Base-by-base conservation (phyloP, 2,888 invertebrate species). In the Drosophila paucipuncta region DNA sequence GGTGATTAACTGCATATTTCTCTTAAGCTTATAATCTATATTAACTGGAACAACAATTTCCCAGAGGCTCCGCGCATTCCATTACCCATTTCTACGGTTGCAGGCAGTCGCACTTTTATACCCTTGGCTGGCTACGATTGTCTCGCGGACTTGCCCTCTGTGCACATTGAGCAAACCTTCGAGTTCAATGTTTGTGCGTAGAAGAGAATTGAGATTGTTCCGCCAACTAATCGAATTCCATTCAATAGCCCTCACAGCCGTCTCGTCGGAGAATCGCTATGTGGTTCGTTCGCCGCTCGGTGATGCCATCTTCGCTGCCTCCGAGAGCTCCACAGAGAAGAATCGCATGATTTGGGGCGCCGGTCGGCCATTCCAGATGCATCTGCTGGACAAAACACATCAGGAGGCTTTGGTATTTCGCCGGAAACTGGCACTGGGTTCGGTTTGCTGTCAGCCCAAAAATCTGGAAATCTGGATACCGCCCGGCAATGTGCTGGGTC, bases 311-410 rank as follows among this genome's bases (percentile, higher is more conserved):
- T 97, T 96, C 92, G 95, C 96, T 50, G 97, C 96, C 16, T 95
- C 95, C 43, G 97, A 97, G 91, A 94, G 94, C 4, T 96, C 96
- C 0, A 94, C 94, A 2, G 92, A 94, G 0, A 94, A 94, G 9
- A 94, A 95, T 89, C 94, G 97, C 60, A 95, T 96, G 73, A 94
- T 96, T 58, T 97, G 97, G 92, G 97, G 97, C 6, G 71, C 92
- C 0, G 78, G 89, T 0, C 94, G 98, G 30, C 95, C 96, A 0
- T 97, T 97, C 92, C 94, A 95, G 74, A 96, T 98, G 95, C 96
- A 96, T 86, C 94, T 98, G 0, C 95, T 96, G 74, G 98, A 98
- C 93, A 96, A 95, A 91, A 95, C 96, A n/a, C 95, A 97, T 76
- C 96, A 97, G 89, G 97, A 97, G 92, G 97, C 97, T 0, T 94